These are phyloP conservation scores for Cisticola juncidis DNA, from an alignment of 2,113 vertebrate species.

Conservation along the genomic window DNA sequence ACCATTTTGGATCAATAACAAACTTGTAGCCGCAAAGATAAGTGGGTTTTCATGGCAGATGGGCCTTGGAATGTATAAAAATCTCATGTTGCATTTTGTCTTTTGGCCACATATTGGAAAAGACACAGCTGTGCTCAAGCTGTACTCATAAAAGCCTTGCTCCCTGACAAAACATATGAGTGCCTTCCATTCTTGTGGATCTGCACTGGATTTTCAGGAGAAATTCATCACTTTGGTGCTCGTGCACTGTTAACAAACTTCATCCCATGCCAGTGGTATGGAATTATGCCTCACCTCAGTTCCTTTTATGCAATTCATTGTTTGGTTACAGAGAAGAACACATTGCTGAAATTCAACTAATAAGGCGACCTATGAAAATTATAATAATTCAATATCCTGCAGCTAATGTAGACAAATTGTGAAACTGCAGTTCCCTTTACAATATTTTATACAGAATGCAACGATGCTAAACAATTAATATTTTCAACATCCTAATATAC, in stretches of 20 bases:
- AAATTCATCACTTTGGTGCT: conserved; percentile 4
- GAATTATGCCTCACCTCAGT: not conserved
- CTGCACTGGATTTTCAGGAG: conserved; percentile 43
- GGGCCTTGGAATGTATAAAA: conserved; percentile 74
- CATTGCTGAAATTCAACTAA: conserved; percentile 5
- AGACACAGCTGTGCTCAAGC: conserved; percentile 84
- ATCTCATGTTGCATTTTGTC: conserved; percentile 78
- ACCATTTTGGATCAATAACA: conserved; percentile 74
- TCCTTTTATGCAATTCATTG: not conserved
- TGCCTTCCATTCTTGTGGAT: conserved; percentile 1
- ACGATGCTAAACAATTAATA: not conserved
- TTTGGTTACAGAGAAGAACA: not conserved
- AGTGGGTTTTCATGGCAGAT: conserved; percentile 76
- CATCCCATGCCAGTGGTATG: not conserved
- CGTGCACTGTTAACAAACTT: not conserved
- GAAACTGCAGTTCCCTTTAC: conserved; percentile 28
- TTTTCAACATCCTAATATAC: not conserved
- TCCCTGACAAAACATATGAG: conserved; percentile 49
- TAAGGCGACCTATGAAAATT: conserved; percentile 13
- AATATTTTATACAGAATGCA: not conserved
- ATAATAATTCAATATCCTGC: not conserved
- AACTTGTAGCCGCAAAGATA: conserved; percentile 75
- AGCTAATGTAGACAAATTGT: conserved; percentile 6
- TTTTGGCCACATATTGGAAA: conserved; percentile 73
- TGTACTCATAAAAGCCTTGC: conserved; percentile 70